phyloP scores from a whole-genome alignment of 2,888 invertebrate species.

The Metallyticus violacea region DNA sequence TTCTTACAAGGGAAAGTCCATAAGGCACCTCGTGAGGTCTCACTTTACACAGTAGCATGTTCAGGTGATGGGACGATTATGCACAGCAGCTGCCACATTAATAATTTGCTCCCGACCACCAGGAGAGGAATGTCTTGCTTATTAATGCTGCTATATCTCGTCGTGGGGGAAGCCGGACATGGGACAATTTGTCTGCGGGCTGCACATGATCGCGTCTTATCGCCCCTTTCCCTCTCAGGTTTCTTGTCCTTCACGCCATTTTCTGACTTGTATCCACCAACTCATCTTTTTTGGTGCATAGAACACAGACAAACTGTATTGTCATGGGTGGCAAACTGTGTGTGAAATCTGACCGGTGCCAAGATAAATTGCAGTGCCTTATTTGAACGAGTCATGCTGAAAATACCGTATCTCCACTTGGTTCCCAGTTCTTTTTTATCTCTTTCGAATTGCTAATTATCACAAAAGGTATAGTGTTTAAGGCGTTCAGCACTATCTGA shows the following conservation, averaged over 20 bases:
- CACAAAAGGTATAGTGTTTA: too few relatives aligned
- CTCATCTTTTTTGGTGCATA: neutral
- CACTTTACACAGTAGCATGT: neutral
- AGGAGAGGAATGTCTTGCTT: slow-evolving; percentile 2
- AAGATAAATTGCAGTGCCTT: neutral
- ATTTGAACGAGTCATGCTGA: neutral
- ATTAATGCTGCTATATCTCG: neutral
- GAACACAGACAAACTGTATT: too few relatives aligned
- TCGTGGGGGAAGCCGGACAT: neutral
- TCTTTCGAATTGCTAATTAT: too few relatives aligned
- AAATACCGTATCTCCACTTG: neutral
- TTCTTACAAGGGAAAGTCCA: neutral
- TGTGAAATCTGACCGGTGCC: neutral
- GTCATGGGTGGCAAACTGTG: neutral
- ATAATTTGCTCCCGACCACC: neutral
- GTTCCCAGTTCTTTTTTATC: too few relatives aligned
- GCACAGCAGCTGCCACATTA: neutral
- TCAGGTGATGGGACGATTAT: neutral
- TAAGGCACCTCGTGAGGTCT: neutral
- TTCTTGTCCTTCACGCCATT: neutral
- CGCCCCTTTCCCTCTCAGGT: neutral
- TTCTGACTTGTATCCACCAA: too few relatives aligned
- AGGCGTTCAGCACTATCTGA: too few relatives aligned
- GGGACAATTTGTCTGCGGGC: neutral
- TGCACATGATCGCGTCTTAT: neutral